These are phyloP conservation scores for Aradophagus sp. DNA, from an alignment of 1,140 invertebrate genomes.

Conservation along the genomic window DNA sequence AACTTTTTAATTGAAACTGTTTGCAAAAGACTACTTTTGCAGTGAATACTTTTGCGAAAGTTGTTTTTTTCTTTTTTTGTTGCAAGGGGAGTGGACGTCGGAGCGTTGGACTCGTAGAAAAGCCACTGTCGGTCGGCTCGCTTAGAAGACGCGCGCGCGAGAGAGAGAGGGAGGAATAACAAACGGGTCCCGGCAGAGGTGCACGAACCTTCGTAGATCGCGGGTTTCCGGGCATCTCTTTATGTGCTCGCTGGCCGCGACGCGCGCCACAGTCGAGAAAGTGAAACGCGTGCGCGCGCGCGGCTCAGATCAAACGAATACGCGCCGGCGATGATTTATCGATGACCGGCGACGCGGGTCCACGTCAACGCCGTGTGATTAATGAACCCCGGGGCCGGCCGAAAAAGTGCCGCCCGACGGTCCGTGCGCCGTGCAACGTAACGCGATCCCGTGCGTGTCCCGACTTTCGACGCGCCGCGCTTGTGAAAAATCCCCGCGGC, in stretches of 20 bases:
- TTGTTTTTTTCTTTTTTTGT: too few species aligned
- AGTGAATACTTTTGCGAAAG: too few species aligned
- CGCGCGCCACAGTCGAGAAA: conserved; percentile 32
- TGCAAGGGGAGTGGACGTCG: too few species aligned
- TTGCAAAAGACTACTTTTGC: conserved; percentile 27
- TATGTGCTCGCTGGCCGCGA: conserved; percentile 38
- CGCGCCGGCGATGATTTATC: conserved; percentile 35
- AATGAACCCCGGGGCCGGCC: conserved; percentile 1
- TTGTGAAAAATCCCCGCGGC: too few species aligned
- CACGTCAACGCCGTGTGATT: conserved; percentile 27
- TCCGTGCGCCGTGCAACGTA: too few species aligned
- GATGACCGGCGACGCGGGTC: conserved; percentile 17
- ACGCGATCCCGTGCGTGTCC: too few species aligned
- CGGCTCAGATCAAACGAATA: conserved; percentile 35
- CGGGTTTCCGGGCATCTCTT: conserved; percentile 53
- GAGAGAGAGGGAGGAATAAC: conserved; percentile 54
- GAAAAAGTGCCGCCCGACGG: too few species aligned
- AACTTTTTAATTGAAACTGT: conserved; percentile 27
- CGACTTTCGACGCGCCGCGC: too few species aligned
- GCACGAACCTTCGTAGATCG: conserved; percentile 52
- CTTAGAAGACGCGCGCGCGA: conserved; percentile 33
- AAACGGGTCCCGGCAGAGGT: conserved; percentile 54
- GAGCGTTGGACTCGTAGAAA: conserved; percentile 55
- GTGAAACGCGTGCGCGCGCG: conserved; percentile 33
- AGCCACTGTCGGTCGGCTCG: conserved; percentile 40